These are phyloP conservation scores for Chascanopsetta lugubris DNA, from an alignment of 2,113 vertebrate genomes.

Conservation along the genomic window DNA sequence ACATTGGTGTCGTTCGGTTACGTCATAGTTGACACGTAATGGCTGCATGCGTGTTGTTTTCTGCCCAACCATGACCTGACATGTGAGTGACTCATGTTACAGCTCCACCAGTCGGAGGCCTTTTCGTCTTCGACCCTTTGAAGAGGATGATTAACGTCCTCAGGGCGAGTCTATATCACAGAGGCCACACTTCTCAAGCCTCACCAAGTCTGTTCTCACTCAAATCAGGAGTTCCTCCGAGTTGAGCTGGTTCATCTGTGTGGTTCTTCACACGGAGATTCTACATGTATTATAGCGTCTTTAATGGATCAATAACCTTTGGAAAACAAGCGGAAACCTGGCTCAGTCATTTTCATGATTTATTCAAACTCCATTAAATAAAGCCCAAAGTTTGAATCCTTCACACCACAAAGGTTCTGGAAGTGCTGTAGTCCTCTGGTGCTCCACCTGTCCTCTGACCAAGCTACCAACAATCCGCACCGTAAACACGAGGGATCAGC, in stretches of 20 bases:
- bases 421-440: background rate
- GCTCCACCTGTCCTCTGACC: background rate
- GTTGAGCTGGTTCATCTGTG: background rate
- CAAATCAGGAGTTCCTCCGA: no score
- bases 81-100: background rate
- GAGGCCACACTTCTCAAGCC: background rate
- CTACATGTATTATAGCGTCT: no score
- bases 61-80: background rate
- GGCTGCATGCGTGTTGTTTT: background rate
- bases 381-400: background rate
- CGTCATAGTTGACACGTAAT: background rate
- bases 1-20: no score
- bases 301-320: background rate
- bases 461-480: slow-evolving; percentile 13
- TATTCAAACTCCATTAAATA: background rate
- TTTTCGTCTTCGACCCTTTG: background rate
- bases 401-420: background rate
- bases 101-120: background rate
- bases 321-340: background rate
- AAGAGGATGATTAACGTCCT: slow-evolving; percentile 17
- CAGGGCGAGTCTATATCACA: slow-evolving; percentile 8
- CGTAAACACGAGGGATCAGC: slow-evolving; percentile 18
- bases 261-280: no score
- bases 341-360: background rate
- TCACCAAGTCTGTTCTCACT: background rate